phyloP scores from a whole-genome alignment of 2,113 vertebrate genomes.

The Panthera leo region DNA sequence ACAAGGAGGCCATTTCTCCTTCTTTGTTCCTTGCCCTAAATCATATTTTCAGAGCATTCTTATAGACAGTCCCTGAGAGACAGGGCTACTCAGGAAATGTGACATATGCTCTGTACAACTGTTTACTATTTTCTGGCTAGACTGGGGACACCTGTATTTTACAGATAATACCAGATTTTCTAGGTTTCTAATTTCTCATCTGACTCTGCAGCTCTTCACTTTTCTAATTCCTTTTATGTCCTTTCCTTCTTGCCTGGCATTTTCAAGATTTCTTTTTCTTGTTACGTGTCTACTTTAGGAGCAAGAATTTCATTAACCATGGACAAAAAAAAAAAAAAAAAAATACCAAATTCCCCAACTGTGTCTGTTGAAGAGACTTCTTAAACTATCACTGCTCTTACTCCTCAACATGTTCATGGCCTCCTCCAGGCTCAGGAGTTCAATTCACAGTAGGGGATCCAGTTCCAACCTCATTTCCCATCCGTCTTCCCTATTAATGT shows the following conservation, averaged over 20 bases:
- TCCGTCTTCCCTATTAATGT: not conserved
- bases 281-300: not conserved
- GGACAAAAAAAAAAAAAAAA: not conserved
- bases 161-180: not conserved
- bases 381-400: not conserved
- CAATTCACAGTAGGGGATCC: not conserved
- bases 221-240: not conserved
- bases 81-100: not conserved
- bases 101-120: not conserved
- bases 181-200: not conserved
- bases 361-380: not conserved
- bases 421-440: not conserved
- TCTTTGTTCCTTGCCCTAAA: not conserved
- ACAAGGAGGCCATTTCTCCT: not conserved
- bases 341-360: not conserved
- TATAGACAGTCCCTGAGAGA: not conserved
- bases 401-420: not conserved
- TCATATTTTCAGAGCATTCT: not conserved
- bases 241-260: not conserved
- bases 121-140: not conserved
- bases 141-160: not conserved
- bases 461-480: not conserved
- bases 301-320: not conserved
- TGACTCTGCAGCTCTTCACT: not conserved
- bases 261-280: constrained; percentile 6